Percentiles rank a stretch among this genome's conserved stretches.
Conservation (phyloP, 2,797 vertebrate genomes). For the Catostomus latipinnis region DNA sequence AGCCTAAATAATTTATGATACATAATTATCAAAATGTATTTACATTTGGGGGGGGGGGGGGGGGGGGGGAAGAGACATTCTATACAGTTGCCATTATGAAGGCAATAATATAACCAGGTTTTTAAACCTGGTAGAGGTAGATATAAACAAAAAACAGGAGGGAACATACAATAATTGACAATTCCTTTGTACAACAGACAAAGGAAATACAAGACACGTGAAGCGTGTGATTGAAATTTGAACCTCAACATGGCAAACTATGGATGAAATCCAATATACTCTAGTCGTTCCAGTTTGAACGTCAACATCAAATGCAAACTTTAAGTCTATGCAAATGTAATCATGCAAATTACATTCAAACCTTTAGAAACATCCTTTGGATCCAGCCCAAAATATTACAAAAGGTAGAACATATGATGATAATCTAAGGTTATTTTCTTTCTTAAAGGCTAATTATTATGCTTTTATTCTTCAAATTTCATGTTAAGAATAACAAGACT, state of each 20-base stretch:
- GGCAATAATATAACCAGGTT: conserved; percentile 56
- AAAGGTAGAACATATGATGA: conserved; percentile 46
- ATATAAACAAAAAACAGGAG: conserved; percentile 16
- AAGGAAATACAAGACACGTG: neutral
- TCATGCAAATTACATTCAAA: conserved; percentile 34
- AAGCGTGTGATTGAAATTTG: conserved; percentile 60
- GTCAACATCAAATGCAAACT: conserved; percentile 30
- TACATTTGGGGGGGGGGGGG: conserved; percentile 37
- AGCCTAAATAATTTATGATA: conserved; percentile 80
- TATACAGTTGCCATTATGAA: conserved; percentile 69
- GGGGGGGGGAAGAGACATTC: conserved; percentile 38
- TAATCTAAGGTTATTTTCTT: conserved; percentile 7
- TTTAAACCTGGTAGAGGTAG: conserved; percentile 77
- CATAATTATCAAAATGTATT: conserved; percentile 69
- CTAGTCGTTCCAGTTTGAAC: conserved; percentile 53
- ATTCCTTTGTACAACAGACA: neutral
- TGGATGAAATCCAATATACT: conserved; percentile 41
- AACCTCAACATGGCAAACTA: conserved; percentile 39
- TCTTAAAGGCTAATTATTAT: conserved; percentile 29
- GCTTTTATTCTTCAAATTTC: conserved; percentile 11
- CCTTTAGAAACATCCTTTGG: conserved; percentile 56
- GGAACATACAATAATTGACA: conserved; percentile 46
- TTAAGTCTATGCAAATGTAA: neutral
- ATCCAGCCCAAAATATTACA: conserved; percentile 65
- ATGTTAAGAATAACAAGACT: conserved; percentile 49